Conservation (phyloP, 2,888 invertebrate genomes). For the Serrognathus titanus region DNA sequence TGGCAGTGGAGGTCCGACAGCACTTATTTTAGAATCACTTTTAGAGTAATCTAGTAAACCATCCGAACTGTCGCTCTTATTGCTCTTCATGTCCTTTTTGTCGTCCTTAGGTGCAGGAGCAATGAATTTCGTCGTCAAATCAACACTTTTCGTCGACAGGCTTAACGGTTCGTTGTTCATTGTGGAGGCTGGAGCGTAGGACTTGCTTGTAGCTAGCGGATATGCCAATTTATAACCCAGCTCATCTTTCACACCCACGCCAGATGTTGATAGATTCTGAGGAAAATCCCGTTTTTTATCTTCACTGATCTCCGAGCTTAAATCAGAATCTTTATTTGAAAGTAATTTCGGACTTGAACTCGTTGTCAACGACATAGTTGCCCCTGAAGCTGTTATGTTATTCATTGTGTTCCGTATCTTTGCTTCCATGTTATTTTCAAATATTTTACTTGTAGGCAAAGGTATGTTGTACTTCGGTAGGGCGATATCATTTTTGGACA, state of each 20-base stretch:
- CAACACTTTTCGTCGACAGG: conserved; percentile 46
- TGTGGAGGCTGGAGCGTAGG: conserved; percentile 28
- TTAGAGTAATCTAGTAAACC: conserved; percentile 66
- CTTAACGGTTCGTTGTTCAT: conserved; percentile 34
- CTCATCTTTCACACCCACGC: conserved; percentile 31
- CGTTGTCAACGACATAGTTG: background rate
- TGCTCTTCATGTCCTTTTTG: conserved; percentile 34
- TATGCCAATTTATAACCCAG: conserved; percentile 34
- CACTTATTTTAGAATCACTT: conserved; percentile 11
- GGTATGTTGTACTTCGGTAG: conserved; percentile 40
- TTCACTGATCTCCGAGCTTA: conserved; percentile 26
- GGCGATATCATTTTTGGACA: conserved; percentile 34
- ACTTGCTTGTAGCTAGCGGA: conserved; percentile 34
- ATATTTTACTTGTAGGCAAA: conserved; percentile 38
- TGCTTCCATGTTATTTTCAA: conserved; percentile 41
- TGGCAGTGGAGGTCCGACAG: conserved; percentile 6
- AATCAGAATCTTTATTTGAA: conserved; percentile 21
- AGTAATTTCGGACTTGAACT: conserved; percentile 10
- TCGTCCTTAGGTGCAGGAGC: conserved; percentile 45
- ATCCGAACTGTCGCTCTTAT: conserved; percentile 52
- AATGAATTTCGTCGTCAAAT: conserved; percentile 50
- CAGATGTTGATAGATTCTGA: conserved; percentile 33
- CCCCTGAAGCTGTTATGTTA: conserved; percentile 20
- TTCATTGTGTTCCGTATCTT: conserved; percentile 42
- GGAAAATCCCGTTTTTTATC: conserved; percentile 36